Evolutionary conservation across 2,888 invertebrate species (phyloP).

Genomic region (Phlogophora meticulosa): DNA sequence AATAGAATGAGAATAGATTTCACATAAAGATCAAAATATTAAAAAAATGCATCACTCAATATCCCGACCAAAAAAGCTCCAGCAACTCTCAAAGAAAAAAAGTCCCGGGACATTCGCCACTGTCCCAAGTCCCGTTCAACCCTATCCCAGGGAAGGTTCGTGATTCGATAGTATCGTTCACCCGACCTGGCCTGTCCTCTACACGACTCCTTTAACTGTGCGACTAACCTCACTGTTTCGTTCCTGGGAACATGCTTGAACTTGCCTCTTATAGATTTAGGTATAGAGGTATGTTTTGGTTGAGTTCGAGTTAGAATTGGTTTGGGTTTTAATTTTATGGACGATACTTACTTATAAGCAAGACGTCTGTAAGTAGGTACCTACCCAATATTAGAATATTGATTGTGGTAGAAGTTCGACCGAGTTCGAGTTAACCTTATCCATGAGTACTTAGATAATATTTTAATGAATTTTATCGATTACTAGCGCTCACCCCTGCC

Average conservation of each 20-base stretch:
- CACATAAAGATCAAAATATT: too few species aligned
- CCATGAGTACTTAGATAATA: too few species aligned
- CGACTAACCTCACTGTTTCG: constrained; percentile 64
- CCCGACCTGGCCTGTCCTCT: constrained; percentile 82
- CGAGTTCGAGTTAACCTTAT: too few species aligned
- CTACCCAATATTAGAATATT: too few species aligned
- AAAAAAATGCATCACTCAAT: too few species aligned
- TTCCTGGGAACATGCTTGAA: constrained; percentile 63
- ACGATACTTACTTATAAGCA: too few species aligned
- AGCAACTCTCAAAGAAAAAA: background rate
- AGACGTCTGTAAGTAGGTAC: background rate
- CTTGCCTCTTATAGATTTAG: constrained; percentile 17
- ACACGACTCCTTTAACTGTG: constrained; percentile 70
- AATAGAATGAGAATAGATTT: too few species aligned
- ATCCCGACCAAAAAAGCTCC: background rate
- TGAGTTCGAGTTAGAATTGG: constrained; percentile 20
- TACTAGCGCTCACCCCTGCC: too few species aligned
- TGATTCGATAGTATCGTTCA: constrained; percentile 84
- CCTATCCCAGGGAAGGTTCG: constrained; percentile 67
- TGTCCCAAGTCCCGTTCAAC: constrained; percentile 42
- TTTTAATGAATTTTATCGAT: too few species aligned
- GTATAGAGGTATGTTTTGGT: constrained; percentile 15
- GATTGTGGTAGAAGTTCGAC: too few species aligned
- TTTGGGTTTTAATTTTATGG: background rate
- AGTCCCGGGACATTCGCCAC: accelerated